phyloP scores from a whole-genome alignment of 2,113 vertebrate genomes.

The Guaruba guarouba region DNA sequence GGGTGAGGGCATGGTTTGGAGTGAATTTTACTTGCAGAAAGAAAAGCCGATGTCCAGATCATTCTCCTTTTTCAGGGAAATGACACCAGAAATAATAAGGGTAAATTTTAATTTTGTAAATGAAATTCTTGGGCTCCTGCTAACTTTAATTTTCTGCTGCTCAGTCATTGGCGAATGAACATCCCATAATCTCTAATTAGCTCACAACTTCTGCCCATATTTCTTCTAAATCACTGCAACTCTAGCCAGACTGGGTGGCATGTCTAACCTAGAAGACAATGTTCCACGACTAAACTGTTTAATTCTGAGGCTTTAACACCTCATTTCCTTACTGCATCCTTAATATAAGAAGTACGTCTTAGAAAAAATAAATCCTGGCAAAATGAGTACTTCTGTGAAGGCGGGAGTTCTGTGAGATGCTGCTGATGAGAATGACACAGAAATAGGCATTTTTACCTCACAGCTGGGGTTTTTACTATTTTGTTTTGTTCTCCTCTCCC shows the following conservation, averaged over 20 bases:
- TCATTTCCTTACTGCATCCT: background rate
- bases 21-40: background rate
- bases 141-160: background rate
- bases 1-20: background rate
- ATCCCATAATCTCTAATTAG: background rate
- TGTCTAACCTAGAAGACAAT: background rate
- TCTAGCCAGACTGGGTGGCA: background rate
- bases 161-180: background rate
- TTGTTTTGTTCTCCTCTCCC: background rate
- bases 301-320: background rate
- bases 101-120: background rate
- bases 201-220: background rate
- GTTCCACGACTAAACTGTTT: background rate
- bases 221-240: background rate
- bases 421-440: background rate
- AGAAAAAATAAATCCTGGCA: background rate
- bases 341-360: background rate
- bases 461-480: accelerated
- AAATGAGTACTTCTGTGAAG: background rate
- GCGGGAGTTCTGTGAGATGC: background rate
- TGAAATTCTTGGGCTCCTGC: background rate
- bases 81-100: background rate
- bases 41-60: background rate
- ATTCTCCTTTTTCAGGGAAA: background rate
- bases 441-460: background rate